Evolutionary conservation across 2,797 vertebrate genomes (phyloP).

Genomic region (Cuniculus paca): DNA sequence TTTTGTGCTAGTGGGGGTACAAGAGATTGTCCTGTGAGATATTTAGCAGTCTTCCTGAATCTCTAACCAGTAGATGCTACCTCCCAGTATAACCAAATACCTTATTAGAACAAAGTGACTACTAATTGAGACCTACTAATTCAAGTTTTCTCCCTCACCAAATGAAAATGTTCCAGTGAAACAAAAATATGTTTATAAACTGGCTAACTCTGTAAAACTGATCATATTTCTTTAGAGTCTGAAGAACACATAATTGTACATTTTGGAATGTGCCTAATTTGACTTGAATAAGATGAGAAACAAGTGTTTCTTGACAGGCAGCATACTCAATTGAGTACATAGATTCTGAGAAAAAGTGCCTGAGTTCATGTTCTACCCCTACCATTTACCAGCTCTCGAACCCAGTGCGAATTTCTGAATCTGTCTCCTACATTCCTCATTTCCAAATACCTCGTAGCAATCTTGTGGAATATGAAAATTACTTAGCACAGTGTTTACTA

Average conservation of each 20-base stretch:
- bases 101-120: background rate
- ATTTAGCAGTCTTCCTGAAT: background rate
- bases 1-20: background rate
- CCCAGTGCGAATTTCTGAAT: background rate
- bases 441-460: background rate
- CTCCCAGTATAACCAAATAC: background rate
- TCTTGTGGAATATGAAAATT: background rate
- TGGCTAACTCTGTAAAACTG: background rate
- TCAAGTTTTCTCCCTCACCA: background rate
- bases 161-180: background rate
- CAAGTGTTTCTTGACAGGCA: background rate
- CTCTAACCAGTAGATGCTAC: background rate
- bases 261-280: background rate
- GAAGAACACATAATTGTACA: background rate
- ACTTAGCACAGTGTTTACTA: background rate
- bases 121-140: background rate
- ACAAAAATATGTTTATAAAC: background rate
- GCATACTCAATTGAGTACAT: background rate
- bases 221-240: background rate
- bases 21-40: background rate
- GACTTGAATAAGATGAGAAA: background rate
- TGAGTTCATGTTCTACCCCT: background rate
- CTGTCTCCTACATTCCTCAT: background rate
- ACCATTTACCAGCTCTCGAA: background rate
- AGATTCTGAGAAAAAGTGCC: background rate